A percentile compares a stretch with the other conserved stretches of the same genome.
phyloP scores from a whole-genome alignment of 64 coral and sea anemone species.

The Pocillopora damicornis region DNA sequence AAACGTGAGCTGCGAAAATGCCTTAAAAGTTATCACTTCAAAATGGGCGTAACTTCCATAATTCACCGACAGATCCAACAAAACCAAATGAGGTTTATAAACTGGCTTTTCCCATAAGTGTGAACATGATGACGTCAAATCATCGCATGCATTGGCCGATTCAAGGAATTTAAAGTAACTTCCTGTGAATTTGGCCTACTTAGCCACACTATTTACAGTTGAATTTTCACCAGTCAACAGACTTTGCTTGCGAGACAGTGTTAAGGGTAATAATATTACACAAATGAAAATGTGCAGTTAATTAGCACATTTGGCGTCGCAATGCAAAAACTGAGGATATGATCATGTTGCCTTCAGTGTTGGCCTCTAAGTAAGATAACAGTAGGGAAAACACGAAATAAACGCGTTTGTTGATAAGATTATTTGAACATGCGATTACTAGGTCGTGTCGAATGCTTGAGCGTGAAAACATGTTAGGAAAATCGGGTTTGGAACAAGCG shows the following conservation, averaged over 20 bases:
- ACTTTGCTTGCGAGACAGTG: neutral
- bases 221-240: neutral
- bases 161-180: neutral
- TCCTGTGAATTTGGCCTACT: neutral
- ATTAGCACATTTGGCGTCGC: neutral
- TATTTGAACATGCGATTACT: neutral
- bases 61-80: neutral
- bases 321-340: neutral
- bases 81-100: neutral
- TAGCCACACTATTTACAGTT: conserved; percentile 5
- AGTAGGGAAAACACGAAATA: neutral
- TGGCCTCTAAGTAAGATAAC: neutral
- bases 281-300: neutral
- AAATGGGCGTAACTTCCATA: neutral
- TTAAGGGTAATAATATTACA: neutral
- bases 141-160: neutral
- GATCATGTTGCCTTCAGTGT: neutral
- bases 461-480: neutral
- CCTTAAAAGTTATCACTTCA: neutral
- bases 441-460: neutral
- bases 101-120: neutral
- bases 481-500: neutral
- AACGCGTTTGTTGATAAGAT: neutral
- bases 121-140: neutral
- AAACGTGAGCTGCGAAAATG: neutral